Evolutionary conservation across 2,797 vertebrate species (phyloP).

Genomic region (Euthynnus affinis): DNA sequence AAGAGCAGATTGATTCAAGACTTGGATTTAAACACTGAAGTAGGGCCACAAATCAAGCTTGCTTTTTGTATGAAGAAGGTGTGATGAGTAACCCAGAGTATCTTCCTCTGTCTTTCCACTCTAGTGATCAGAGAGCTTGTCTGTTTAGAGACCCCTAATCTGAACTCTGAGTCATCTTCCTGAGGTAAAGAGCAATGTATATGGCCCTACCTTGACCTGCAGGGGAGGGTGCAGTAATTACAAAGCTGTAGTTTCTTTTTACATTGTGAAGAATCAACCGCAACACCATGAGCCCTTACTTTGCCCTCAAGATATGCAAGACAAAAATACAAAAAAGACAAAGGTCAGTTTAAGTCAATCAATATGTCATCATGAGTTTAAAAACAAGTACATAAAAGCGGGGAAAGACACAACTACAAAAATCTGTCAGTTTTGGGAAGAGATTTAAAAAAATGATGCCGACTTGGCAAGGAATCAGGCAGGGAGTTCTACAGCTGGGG

Average conservation of each 20-base stretch:
- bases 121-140: slow-evolving; percentile 60
- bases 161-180: slow-evolving; percentile 57
- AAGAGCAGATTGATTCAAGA: slow-evolving; percentile 16
- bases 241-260: slow-evolving; percentile 29
- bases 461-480: slow-evolving; percentile 35
- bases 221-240: slow-evolving; percentile 4
- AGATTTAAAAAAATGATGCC: slow-evolving; percentile 31
- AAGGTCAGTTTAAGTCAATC: not conserved
- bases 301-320: not conserved
- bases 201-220: slow-evolving; percentile 52
- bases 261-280: slow-evolving; percentile 10
- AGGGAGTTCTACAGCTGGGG: slow-evolving; percentile 41
- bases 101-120: slow-evolving; percentile 51
- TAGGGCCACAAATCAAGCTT: slow-evolving; percentile 54
- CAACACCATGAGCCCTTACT: slow-evolving; percentile 30
- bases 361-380: not conserved
- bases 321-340: not conserved
- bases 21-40: slow-evolving; percentile 31
- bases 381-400: slow-evolving; percentile 9
- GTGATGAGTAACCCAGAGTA: slow-evolving; percentile 65
- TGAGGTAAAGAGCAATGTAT: slow-evolving; percentile 29
- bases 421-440: slow-evolving; percentile 31
- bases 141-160: slow-evolving; percentile 62
- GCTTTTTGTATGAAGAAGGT: slow-evolving; percentile 57
- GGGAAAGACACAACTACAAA: slow-evolving; percentile 8